These are phyloP conservation scores for Smithornis capensis DNA, from an alignment of 2,113 vertebrate genomes.

Conservation along the genomic window DNA sequence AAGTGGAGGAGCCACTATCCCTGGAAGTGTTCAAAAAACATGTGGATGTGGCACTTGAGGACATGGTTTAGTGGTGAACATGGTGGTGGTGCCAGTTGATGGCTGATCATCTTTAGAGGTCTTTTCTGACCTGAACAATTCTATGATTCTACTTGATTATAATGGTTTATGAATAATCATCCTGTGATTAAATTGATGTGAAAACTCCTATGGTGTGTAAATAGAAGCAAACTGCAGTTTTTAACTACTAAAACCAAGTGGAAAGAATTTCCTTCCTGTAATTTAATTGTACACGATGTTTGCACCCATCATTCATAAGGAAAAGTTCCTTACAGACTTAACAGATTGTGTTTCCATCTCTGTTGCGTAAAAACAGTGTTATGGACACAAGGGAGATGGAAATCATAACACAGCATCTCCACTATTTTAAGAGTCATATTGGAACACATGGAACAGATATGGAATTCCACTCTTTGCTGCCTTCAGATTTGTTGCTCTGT, in stretches of 20 bases:
- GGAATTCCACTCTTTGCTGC: slow-evolving; percentile 20
- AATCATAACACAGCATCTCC: slow-evolving; percentile 9
- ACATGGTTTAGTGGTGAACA: neutral
- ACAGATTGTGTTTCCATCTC: slow-evolving; percentile 63
- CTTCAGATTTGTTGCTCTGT: neutral
- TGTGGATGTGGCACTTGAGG: neutral
- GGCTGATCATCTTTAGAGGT: neutral
- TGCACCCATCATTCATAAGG: slow-evolving; percentile 20
- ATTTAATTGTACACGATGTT: neutral
- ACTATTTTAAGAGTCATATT: slow-evolving; percentile 22
- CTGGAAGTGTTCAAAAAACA: neutral
- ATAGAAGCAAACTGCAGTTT: neutral
- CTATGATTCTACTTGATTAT: neutral
- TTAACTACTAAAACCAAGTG: neutral
- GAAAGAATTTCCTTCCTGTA: neutral
- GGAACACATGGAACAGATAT: slow-evolving; percentile 28
- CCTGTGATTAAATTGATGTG: neutral
- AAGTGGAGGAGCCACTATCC: neutral
- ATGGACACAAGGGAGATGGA: neutral
- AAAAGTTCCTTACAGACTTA: slow-evolving; percentile 41
- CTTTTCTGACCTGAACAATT: neutral
- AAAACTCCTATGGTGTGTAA: neutral
- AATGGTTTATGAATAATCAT: neutral
- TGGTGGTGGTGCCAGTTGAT: neutral
- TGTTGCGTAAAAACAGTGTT: slow-evolving; percentile 11